phyloP scores from a whole-genome alignment of 2,797 vertebrate species.

The Moxostoma hubbsi region DNA sequence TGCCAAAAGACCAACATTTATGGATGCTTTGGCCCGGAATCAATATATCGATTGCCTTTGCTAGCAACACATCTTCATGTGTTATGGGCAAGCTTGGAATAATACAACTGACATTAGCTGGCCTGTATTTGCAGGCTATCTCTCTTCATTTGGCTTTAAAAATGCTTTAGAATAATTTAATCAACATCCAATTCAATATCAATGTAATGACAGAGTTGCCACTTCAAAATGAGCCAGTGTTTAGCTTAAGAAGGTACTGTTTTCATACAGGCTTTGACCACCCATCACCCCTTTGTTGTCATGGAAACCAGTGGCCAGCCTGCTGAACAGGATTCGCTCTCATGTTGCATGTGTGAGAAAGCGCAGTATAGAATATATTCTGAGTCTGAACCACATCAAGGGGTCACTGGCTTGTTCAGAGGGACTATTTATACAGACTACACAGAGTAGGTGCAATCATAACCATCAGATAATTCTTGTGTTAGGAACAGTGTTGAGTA shows the following conservation, averaged over 20 bases:
- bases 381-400: constrained; percentile 10
- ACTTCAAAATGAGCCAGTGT: not conserved
- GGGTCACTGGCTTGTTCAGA: constrained; percentile 12
- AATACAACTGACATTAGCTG: not conserved
- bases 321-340: constrained; percentile 31
- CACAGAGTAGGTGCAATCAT: constrained; percentile 12
- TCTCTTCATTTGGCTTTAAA: not conserved
- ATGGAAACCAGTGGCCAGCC: constrained; percentile 61
- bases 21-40: constrained; percentile 22
- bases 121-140: not conserved
- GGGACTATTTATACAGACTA: constrained; percentile 1
- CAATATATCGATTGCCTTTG: constrained; percentile 29
- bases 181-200: not conserved
- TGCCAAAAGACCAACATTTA: constrained; percentile 33
- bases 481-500: not conserved
- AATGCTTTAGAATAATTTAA: not conserved
- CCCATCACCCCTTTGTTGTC: constrained; percentile 54
- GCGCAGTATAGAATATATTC: constrained; percentile 3
- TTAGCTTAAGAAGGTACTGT: constrained; percentile 47
- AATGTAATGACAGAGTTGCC: not conserved
- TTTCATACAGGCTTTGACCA: constrained; percentile 34
- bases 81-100: constrained; percentile 7
- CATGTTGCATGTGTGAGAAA: constrained; percentile 6
- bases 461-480: not conserved
- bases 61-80: constrained; percentile 11